Evolutionary conservation across 2,888 invertebrate species (phyloP).

Genomic region (Cephonodes hylas): DNA sequence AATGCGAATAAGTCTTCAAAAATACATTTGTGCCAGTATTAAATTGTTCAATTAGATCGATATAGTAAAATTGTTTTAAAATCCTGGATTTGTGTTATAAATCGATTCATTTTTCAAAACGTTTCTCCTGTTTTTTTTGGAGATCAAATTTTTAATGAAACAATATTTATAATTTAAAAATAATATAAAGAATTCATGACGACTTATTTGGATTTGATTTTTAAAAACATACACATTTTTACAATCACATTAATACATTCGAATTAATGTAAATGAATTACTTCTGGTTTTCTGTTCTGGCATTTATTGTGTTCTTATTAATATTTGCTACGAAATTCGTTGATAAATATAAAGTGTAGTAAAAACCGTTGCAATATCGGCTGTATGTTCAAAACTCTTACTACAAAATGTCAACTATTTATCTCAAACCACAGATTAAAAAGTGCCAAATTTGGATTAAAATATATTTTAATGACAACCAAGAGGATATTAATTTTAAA

Average conservation of each 20-base stretch:
- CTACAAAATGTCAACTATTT: too few relatives aligned
- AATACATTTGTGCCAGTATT: background rate
- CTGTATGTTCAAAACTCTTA: background rate
- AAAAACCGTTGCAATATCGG: background rate
- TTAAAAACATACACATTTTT: too few relatives aligned
- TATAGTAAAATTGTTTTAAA: too few relatives aligned
- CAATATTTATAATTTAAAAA: background rate
- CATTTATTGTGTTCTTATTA: too few relatives aligned
- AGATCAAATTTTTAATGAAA: background rate
- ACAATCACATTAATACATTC: background rate
- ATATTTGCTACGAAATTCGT: too few relatives aligned
- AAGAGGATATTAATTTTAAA: background rate
- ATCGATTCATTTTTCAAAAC: too few relatives aligned
- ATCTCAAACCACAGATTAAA: background rate
- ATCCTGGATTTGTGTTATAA: too few relatives aligned
- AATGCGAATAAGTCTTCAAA: background rate
- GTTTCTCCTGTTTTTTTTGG: background rate
- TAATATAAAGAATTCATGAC: too few relatives aligned
- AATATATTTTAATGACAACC: background rate
- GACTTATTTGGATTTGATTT: background rate
- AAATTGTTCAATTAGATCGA: too few relatives aligned
- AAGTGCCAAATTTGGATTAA: conserved; percentile 7
- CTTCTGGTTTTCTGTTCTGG: background rate
- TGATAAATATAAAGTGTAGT: background rate
- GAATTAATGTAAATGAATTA: background rate